These are phyloP conservation scores for Dilophus febrilis DNA, from an alignment of 2,888 invertebrate species.

Conservation along the genomic window DNA sequence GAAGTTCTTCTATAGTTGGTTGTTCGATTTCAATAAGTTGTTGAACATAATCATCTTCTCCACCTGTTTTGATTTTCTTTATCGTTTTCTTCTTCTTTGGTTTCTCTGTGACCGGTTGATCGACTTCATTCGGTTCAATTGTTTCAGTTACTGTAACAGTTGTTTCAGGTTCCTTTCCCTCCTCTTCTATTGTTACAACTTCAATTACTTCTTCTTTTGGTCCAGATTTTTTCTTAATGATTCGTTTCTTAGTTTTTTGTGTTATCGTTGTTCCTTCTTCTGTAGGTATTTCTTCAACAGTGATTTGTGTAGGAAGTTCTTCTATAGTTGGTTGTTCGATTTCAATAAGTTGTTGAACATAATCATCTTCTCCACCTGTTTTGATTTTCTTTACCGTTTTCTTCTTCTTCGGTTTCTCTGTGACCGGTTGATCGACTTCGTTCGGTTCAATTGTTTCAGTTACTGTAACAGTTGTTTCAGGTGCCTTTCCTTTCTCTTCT, in stretches of 20 bases:
- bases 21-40: background rate
- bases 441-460: too few species aligned
- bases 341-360: too few species aligned
- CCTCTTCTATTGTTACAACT: constrained; percentile 17
- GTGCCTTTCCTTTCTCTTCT: constrained; percentile 14
- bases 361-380: too few species aligned
- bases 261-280: constrained; percentile 18
- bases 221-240: background rate
- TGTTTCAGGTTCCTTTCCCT: constrained; percentile 23
- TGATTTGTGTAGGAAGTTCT: too few species aligned
- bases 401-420: constrained; percentile 5
- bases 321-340: too few species aligned
- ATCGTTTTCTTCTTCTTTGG: constrained; percentile 17
- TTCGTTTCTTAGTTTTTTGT: constrained; percentile 2
- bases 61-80: constrained; percentile 12
- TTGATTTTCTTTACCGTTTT: constrained; percentile 11
- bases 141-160: constrained; percentile 27
- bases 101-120: constrained; percentile 16
- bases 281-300: background rate
- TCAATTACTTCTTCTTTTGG: constrained; percentile 2
- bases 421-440: too few species aligned
- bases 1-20: constrained; percentile 32
- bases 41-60: constrained; percentile 1
- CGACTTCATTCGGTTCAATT: constrained; percentile 21
- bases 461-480: constrained; percentile 15